Evolutionary conservation across 2,888 invertebrate genomes (phyloP).

Genomic region (Euproctis similis): DNA sequence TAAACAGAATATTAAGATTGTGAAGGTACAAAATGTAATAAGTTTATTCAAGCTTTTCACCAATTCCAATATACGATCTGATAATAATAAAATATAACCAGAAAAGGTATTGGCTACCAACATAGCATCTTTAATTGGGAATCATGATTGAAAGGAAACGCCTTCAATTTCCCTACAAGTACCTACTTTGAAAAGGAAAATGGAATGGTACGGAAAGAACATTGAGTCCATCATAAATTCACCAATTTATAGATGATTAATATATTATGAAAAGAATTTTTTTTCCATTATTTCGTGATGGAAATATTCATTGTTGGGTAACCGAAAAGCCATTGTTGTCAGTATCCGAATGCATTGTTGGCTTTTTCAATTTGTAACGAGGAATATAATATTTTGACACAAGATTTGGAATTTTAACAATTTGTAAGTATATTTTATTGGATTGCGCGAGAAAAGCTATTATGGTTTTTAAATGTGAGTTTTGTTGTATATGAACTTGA

Average conservation of each 20-base stretch:
- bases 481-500: no score
- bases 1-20: no score
- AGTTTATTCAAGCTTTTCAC: no score
- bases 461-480: no score
- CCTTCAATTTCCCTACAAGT: constrained; percentile 59
- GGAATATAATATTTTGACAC: no score
- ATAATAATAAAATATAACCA: no score
- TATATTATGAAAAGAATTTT: constrained; percentile 35
- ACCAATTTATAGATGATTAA: constrained; percentile 48
- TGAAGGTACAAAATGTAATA: no score
- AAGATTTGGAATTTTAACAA: no score
- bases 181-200: constrained; percentile 66
- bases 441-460: no score
- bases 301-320: constrained; percentile 7
- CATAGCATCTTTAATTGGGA: constrained; percentile 56
- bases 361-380: constrained; percentile 8
- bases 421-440: no score
- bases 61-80: no score
- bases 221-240: constrained; percentile 56
- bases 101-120: no score
- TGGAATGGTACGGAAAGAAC: constrained; percentile 65
- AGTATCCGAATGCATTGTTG: constrained; percentile 2
- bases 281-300: constrained; percentile 13
- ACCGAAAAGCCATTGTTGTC: constrained; percentile 3
- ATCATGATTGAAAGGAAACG: constrained; percentile 51